Conservation (phyloP, 2,888 invertebrate species). For the Noctua pronuba region DNA sequence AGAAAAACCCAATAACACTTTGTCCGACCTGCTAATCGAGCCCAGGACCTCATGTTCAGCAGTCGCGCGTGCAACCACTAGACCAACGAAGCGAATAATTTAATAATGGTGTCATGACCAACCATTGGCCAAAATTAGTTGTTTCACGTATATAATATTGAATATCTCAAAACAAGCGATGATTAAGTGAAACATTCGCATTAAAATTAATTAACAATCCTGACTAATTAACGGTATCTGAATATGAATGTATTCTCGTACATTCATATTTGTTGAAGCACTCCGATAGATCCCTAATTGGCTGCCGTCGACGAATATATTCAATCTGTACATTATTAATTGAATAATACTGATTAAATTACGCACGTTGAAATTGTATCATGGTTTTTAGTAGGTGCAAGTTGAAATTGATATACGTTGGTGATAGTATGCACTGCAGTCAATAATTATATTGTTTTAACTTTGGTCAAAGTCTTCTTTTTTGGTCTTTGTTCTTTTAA, state of each 20-base stretch:
- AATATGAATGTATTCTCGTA: slow-evolving; percentile 32
- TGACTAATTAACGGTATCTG: slow-evolving; percentile 41
- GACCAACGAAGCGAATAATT: background rate
- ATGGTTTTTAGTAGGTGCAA: background rate
- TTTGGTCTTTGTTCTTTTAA: no score
- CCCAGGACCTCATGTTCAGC: background rate
- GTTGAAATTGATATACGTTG: background rate
- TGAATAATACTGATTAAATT: slow-evolving; percentile 20
- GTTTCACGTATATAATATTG: background rate
- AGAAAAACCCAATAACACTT: background rate
- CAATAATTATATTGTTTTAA: background rate
- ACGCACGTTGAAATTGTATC: background rate
- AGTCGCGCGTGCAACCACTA: background rate
- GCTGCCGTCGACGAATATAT: slow-evolving; percentile 37
- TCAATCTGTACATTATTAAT: slow-evolving; percentile 40
- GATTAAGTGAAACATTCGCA: slow-evolving; percentile 26
- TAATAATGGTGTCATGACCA: background rate
- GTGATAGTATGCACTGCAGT: background rate
- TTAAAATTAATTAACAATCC: slow-evolving; percentile 49
- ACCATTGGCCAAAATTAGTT: background rate
- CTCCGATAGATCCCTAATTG: slow-evolving; percentile 39
- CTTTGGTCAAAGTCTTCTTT: no score
- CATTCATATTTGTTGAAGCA: slow-evolving; percentile 27
- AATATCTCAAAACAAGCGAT: slow-evolving; percentile 1
- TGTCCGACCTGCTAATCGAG: background rate